Percentiles rank a stretch among this genome's conserved stretches.
phyloP scores from a whole-genome alignment of 2,113 vertebrate genomes.

The Alligator sinensis region DNA sequence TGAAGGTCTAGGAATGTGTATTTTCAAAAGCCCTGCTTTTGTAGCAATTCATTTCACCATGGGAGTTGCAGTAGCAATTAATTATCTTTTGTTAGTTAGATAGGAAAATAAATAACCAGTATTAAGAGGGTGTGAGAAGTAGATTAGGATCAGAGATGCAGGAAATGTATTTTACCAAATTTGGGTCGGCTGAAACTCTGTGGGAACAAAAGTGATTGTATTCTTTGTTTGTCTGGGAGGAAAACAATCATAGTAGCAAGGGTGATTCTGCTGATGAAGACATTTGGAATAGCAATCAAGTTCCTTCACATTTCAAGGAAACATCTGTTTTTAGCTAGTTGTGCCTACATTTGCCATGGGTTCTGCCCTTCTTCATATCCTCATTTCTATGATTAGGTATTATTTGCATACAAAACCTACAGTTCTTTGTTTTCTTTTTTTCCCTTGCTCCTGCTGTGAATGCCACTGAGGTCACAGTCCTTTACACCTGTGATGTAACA shows the following conservation, averaged over 20 bases:
- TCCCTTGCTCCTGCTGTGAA: not conserved
- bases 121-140: not conserved
- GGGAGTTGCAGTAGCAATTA: not conserved
- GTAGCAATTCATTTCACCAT: not conserved
- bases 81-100: constrained; percentile 5
- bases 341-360: not conserved
- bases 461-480: not conserved
- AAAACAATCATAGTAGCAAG: not conserved
- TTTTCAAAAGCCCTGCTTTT: not conserved
- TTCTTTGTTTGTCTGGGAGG: not conserved
- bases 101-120: not conserved
- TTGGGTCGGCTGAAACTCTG: not conserved
- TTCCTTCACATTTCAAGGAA: not conserved
- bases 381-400: not conserved
- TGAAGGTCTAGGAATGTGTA: not conserved
- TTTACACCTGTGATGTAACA: not conserved
- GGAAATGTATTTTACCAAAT: not conserved
- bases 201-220: not conserved
- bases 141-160: constrained; percentile 11
- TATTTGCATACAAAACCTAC: not conserved
- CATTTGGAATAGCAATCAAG: not conserved
- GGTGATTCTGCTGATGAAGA: not conserved
- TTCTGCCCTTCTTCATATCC: not conserved
- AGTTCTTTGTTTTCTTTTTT: not conserved
- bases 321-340: not conserved